Base-by-base conservation (phyloP, 2,797 vertebrate genomes). In the Scarus forsteni region DNA sequence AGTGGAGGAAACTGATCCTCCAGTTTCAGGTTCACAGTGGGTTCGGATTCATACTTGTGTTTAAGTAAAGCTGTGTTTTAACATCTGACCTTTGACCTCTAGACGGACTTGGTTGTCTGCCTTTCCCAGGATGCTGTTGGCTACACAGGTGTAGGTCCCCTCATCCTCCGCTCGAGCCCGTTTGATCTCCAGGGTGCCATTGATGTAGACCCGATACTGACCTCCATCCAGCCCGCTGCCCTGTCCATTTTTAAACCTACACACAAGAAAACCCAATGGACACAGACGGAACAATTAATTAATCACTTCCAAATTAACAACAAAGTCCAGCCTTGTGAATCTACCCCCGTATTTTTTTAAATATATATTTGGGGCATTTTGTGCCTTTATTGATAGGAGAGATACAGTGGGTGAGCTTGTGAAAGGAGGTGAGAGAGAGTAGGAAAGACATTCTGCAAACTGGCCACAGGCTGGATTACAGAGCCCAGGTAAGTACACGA, bases 171-270 rank as follows among this genome's bases (percentile, higher is more conserved):
- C 85, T 38, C 95, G 90, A 19, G 96, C 95, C 61, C 93, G 95
- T 77, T 81, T 93, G 75, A 99, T 97, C 88, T 97, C 96, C 85
- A 99, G 87, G 8, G 96, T 97, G 27, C 98, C 98, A 0, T 99
- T 99, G 79, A 95, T 90, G 0, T 98, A 92, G 0, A 94, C 93
- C 0, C 93, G 95, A 93, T 99, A 99, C 61, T 98, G 97, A 8
- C 96, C 97, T 0, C 97, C 98, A 2, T 99, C 96, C 87, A 99
- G 91, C 14, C 95, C 97, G 56, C 97, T 99, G 66, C 98, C 98
- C 74, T 97, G 96, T 54, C 97, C 98, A 0, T 99, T 98, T 94
- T 98, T 99, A 94, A 99, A 99, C 98, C 98, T 99, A 74, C 72
- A 88, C 53, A 66, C 59, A 46, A 27, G 2, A 53, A 11, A 62